These are phyloP conservation scores for Plusia festucae DNA, from an alignment of 2,888 invertebrate species.

Conservation along the genomic window DNA sequence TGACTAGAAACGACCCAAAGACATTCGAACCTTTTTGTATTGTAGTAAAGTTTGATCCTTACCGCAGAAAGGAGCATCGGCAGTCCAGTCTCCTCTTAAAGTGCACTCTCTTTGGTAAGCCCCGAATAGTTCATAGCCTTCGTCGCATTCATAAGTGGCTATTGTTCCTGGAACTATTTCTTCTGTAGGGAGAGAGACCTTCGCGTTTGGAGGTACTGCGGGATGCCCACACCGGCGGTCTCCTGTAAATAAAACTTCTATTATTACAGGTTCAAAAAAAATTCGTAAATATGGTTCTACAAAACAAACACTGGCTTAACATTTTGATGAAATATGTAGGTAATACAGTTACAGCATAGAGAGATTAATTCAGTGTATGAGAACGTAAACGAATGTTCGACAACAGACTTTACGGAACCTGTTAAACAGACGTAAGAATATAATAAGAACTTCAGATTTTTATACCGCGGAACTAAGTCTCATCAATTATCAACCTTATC, in stretches of 20 bases:
- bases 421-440: too few relatives aligned
- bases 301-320: too few relatives aligned
- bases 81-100: constrained; percentile 93
- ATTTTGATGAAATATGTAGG: too few relatives aligned
- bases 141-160: constrained; percentile 95
- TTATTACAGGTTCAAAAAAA: neutral
- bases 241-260: constrained; percentile 60
- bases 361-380: too few relatives aligned
- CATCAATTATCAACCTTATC: constrained; percentile 10
- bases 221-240: constrained; percentile 94
- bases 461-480: neutral
- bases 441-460: too few relatives aligned
- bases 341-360: too few relatives aligned
- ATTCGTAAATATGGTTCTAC: neutral
- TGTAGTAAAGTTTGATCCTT: constrained; percentile 68
- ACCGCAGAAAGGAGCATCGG: constrained; percentile 96
- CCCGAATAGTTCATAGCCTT: constrained; percentile 97
- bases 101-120: constrained; percentile 92
- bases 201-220: constrained; percentile 95
- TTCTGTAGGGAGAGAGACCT: constrained; percentile 90
- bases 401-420: too few relatives aligned
- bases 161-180: constrained; percentile 89
- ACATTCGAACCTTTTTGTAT: neutral
- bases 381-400: too few relatives aligned
- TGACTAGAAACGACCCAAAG: neutral